These are phyloP conservation scores for Hydrochoerus hydrochaeris DNA, from an alignment of 2,113 vertebrate species.

Conservation along the genomic window DNA sequence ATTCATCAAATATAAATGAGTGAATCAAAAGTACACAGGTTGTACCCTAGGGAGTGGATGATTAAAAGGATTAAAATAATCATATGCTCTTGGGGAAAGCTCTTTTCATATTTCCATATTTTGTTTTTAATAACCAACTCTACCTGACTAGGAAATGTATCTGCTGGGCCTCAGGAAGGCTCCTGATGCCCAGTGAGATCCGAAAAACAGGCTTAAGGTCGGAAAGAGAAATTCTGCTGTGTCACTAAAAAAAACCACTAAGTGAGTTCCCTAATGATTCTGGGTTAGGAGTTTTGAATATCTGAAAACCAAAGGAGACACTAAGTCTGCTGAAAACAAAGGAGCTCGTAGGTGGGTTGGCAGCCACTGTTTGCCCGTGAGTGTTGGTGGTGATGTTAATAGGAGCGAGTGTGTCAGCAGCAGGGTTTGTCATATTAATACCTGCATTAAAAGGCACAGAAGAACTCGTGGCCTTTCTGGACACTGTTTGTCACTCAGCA, in stretches of 20 bases:
- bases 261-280: slow-evolving; percentile 79
- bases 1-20: slow-evolving; percentile 30
- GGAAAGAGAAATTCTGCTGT: slow-evolving; percentile 72
- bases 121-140: slow-evolving; percentile 45
- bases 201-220: slow-evolving; percentile 39
- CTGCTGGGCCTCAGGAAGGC: slow-evolving; percentile 10
- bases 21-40: background rate
- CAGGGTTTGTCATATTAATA: background rate
- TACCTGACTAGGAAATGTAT: slow-evolving; percentile 3
- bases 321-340: slow-evolving; percentile 74
- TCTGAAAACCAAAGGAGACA: slow-evolving; percentile 83
- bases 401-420: background rate
- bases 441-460: slow-evolving; percentile 68
- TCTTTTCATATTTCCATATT: slow-evolving; percentile 51
- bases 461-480: slow-evolving; percentile 57
- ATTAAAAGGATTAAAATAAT: slow-evolving; percentile 63
- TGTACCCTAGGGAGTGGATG: background rate
- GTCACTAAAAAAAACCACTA: slow-evolving; percentile 77
- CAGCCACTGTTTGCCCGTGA: slow-evolving; percentile 50
- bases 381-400: background rate
- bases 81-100: background rate
- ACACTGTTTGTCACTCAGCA: slow-evolving; percentile 10
- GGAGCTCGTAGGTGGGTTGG: slow-evolving; percentile 62
- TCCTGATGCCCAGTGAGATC: background rate
- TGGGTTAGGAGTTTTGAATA: slow-evolving; percentile 75